Evolutionary conservation across 2,888 invertebrate genomes (phyloP).

Genomic region (Lasioglossum pauxillum): DNA sequence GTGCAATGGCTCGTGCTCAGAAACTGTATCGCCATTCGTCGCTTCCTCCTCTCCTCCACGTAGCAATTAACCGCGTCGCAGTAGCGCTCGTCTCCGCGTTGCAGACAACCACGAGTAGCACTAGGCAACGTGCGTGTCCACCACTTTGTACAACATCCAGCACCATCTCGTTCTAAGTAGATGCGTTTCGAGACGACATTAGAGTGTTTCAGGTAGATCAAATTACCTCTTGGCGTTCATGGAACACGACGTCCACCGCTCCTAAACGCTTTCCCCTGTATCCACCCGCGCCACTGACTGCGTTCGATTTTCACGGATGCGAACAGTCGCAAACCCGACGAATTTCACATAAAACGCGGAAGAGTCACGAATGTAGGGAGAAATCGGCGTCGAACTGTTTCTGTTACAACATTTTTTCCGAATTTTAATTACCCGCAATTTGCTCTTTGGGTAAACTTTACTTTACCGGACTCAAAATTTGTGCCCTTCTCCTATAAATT

Average conservation of each 20-base stretch:
- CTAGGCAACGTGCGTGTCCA: constrained; percentile 65
- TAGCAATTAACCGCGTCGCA: constrained; percentile 72
- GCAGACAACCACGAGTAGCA: constrained; percentile 53
- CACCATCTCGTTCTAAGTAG: constrained; percentile 49
- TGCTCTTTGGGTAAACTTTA: too few species aligned
- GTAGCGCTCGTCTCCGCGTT: constrained; percentile 55
- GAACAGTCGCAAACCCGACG: background rate
- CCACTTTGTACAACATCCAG: constrained; percentile 59
- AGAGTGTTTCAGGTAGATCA: constrained; percentile 61
- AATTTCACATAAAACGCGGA: background rate
- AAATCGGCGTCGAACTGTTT: too few species aligned
- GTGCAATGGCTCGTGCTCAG: constrained; percentile 46
- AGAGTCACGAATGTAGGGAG: background rate
- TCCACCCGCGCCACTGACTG: background rate
- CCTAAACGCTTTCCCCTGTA: constrained; percentile 16
- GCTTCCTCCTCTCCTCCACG: constrained; percentile 57
- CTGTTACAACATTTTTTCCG: too few species aligned
- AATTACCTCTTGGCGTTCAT: constrained; percentile 52
- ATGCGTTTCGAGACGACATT: constrained; percentile 53
- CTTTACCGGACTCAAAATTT: too few species aligned
- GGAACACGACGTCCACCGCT: constrained; percentile 14
- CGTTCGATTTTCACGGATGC: background rate
- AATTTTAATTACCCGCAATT: too few species aligned
- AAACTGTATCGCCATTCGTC: constrained; percentile 60
- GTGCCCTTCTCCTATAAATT: too few species aligned